Percentiles rank a stretch among this genome's conserved stretches.
Evolutionary conservation across 2,797 vertebrate genomes (phyloP).

Genomic region (Cynopterus sphinx): DNA sequence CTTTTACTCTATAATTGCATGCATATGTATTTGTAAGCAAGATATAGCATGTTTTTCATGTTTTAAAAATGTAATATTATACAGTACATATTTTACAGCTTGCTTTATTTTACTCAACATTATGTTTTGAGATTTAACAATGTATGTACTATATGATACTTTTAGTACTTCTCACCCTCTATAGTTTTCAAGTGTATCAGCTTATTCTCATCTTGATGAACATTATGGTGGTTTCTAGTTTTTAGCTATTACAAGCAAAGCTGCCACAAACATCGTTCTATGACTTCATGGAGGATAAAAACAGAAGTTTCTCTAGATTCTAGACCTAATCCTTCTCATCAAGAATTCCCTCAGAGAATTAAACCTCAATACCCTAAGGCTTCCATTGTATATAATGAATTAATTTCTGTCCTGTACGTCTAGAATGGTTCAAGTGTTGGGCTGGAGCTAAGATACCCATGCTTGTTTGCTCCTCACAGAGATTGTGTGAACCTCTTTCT

Average conservation of each 20-base stretch:
- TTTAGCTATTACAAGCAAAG: not conserved
- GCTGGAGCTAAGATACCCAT: not conserved
- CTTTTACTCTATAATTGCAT: not conserved
- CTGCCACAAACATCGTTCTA: not conserved
- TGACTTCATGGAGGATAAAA: conserved; percentile 23
- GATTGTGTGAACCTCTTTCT: not conserved
- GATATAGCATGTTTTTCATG: not conserved
- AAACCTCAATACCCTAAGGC: not conserved
- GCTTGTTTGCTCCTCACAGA: not conserved
- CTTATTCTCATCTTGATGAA: not conserved
- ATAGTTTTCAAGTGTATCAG: not conserved
- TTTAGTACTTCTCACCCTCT: conserved; percentile 28
- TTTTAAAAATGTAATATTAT: conserved; percentile 25
- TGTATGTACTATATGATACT: not conserved
- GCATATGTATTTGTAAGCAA: not conserved
- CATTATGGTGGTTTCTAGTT: not conserved
- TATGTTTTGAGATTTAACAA: conserved; percentile 3
- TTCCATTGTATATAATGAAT: not conserved
- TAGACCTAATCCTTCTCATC: not conserved
- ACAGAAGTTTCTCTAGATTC: conserved; percentile 27
- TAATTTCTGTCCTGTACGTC: not conserved
- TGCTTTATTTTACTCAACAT: conserved; percentile 25
- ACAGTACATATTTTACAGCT: not conserved
- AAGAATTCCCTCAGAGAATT: conserved; percentile 45
- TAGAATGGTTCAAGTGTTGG: not conserved